Conservation (phyloP, 2,797 vertebrate genomes). For the Enteromius radiatus region DNA sequence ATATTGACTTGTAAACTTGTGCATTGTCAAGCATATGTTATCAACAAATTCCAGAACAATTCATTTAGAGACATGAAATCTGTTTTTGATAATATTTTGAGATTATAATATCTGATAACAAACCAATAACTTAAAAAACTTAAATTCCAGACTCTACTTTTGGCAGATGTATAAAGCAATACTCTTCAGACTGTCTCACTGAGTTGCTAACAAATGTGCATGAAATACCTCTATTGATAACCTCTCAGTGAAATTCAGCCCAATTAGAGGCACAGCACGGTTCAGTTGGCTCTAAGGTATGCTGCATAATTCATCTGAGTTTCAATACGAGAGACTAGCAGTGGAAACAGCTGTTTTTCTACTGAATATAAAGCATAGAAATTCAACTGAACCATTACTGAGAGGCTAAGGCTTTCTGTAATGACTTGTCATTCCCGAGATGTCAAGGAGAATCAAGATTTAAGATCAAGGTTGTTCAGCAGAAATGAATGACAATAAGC, state of each 20-base stretch:
- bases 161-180: conserved; percentile 17
- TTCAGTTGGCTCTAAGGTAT: conserved; percentile 41
- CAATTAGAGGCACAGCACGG: conserved; percentile 46
- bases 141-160: conserved; percentile 2
- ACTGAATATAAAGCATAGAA: conserved; percentile 21
- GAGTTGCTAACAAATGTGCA: conserved; percentile 41
- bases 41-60: conserved; percentile 31
- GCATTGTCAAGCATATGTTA: conserved; percentile 18
- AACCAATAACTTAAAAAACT: neutral
- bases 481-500: conserved; percentile 4
- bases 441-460: conserved; percentile 18
- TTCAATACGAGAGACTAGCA: conserved; percentile 12
- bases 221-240: conserved; percentile 40
- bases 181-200: conserved; percentile 17
- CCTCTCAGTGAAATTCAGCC: conserved; percentile 41
- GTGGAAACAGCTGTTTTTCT: conserved; percentile 48
- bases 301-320: conserved; percentile 53
- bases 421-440: conserved; percentile 21
- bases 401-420: conserved; percentile 24
- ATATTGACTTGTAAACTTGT: conserved; percentile 30
- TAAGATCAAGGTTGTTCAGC: conserved; percentile 17
- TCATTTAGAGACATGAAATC: conserved; percentile 9
- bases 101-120: conserved; percentile 4
- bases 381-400: conserved; percentile 30
- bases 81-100: conserved; percentile 14